Base-by-base conservation (phyloP, 2,797 vertebrate genomes). In the Lagocephalus sceleratus region DNA sequence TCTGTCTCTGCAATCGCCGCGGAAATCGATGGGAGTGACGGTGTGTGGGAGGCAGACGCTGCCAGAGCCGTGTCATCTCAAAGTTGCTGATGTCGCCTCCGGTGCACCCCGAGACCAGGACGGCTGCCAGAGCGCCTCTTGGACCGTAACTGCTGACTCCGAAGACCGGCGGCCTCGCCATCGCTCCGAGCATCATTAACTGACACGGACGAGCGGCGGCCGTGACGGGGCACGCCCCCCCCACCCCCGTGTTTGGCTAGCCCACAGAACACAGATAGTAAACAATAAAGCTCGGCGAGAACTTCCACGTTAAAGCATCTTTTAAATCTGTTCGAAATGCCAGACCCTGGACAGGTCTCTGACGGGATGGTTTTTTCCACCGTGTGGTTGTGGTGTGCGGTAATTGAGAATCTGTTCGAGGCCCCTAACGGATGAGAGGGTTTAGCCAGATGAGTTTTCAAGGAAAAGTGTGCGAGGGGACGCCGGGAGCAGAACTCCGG, bases 51-150 rank as follows among this genome's bases (percentile, higher is more conserved):
- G 75, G 68, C 49, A 29, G 65, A 51, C 5, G 61, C 69, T 75
- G 82, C 73, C 78, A 75, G 73, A 54, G 17, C 47, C 5, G 38
- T 70, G 76, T 66, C 69, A 77, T 41, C 69, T 35, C 62, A 38
- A 51, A 75, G 58, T 35, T 48, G 50, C 71, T 71, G 64, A 72
- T 78, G 78, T 83, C 79, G 73, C 76, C 70, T 81, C 65, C 58
- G 47, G 66, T 65, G 62, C 43, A 42, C 52, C 57, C 63, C 48
- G 52, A 57, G n/a, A 19, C 47, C 0, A 47, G 74, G 68, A 79
- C 19, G 7, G 8, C 54, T 71, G 80, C 79, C 74, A 72, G 59
- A 51, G 46, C 45, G 60, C 71, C 70, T 76, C 73, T 70, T 74
- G 16, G 17, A n/a, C 40, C 14, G 5, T 8, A 10, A 58, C 57